Base-by-base conservation (phyloP, 2,888 invertebrate species). In the Phymatocera aterrima region DNA sequence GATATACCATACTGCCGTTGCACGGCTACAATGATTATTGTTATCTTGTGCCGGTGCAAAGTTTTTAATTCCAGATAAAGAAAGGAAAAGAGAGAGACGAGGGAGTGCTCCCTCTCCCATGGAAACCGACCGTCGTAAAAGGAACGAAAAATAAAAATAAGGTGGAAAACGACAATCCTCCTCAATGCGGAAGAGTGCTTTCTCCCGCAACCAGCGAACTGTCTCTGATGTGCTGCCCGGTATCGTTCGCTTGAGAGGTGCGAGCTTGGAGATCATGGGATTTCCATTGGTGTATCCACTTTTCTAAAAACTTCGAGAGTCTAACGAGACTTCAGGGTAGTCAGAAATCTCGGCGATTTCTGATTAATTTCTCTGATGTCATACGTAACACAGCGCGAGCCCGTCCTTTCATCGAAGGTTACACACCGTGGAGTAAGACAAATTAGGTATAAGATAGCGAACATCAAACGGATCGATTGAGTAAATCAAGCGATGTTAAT, bases 401-500 rank as follows among this genome's bases (percentile, higher is more conserved):
- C n/a, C 18, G 15, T 51, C 70, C 70, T 10, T 28, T 57, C 5
- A 24, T 15, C 57, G 57, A 57, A 57, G 8, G 57, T 57, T 12
- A 24, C 8, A 57, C 2, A 75, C 5, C 12, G 0, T 24, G 31
- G 64, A 79, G 79, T 81, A 75, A 81, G 79, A 84, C 84, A 80
- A 79, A 64, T 77, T 6, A 21, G 48, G 28, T 51, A 64, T 10
- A 72, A 75, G 79, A 54, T 43, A 78, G 60, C 54, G 37, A 54
- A 74, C 74, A 51, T 61, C 61, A 78, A 79, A 72, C 74, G 61
- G 75, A 77, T 82, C 80, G 82, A 82, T 83, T 80, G 79, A 70
- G 74, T 70, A 78, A 80, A 82, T 83, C 84, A 80, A 79, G 79
- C 80, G 81, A 83, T 85, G 87, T 88, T 89, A 88, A 89, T 89